Evolutionary conservation across 2,113 vertebrate genomes (phyloP).

Genomic region (Turnix velox): DNA sequence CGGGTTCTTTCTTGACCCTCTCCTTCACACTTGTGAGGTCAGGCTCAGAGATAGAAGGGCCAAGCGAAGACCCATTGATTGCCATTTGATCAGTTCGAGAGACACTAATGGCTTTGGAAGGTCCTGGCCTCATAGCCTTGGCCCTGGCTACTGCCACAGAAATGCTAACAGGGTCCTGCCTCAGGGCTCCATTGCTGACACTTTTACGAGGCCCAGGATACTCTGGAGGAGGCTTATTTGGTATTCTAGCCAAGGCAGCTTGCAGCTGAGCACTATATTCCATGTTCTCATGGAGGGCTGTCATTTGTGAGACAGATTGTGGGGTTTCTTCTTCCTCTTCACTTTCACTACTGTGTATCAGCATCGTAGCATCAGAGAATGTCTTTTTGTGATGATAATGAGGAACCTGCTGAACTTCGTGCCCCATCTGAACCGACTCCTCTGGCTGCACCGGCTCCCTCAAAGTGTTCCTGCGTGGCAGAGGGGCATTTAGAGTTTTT

Average conservation of each 20-base stretch:
- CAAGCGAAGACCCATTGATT: slow-evolving; percentile 83
- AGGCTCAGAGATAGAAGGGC: slow-evolving; percentile 93
- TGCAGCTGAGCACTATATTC: slow-evolving; percentile 90
- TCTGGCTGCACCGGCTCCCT: slow-evolving; percentile 81
- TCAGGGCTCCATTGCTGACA: slow-evolving; percentile 76
- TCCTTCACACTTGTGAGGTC: slow-evolving; percentile 96
- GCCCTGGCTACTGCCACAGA: slow-evolving; percentile 67
- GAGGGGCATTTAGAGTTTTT: slow-evolving; percentile 80
- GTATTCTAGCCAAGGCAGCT: slow-evolving; percentile 91
- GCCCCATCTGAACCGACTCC: slow-evolving; percentile 65
- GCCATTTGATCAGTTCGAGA: slow-evolving; percentile 82
- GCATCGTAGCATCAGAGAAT: slow-evolving; percentile 90
- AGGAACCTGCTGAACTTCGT: slow-evolving; percentile 66
- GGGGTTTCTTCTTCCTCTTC: slow-evolving; percentile 78
- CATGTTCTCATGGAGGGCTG: slow-evolving; percentile 78
- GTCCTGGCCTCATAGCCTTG: slow-evolving; percentile 66
- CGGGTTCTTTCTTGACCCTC: slow-evolving; percentile 89
- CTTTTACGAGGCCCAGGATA: slow-evolving; percentile 89
- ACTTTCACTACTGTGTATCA: slow-evolving; percentile 96
- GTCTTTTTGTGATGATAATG: slow-evolving; percentile 92
- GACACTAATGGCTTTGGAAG: slow-evolving; percentile 74
- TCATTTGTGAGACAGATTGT: slow-evolving; percentile 76
- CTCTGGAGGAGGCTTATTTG: slow-evolving; percentile 93
- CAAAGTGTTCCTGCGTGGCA: slow-evolving; percentile 85
- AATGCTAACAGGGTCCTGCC: slow-evolving; percentile 65